These are phyloP conservation scores for Phyllostomus hastatus DNA, from an alignment of 2,113 vertebrate genomes.

Conservation along the genomic window DNA sequence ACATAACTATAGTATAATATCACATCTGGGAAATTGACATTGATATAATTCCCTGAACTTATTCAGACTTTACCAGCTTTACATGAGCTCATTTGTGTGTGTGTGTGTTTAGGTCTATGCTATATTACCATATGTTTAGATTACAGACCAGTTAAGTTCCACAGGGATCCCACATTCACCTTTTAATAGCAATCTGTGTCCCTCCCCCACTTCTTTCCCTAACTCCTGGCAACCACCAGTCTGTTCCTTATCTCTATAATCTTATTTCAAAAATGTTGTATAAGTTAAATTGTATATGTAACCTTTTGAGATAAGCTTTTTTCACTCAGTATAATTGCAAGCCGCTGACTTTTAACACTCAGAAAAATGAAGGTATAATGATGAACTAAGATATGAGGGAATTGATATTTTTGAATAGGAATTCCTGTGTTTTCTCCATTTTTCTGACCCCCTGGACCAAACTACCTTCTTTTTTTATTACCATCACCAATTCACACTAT, in stretches of 20 bases:
- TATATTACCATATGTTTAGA: background rate
- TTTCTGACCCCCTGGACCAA: background rate
- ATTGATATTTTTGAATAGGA: slow-evolving; percentile 31
- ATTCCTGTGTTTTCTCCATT: background rate
- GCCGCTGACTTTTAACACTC: slow-evolving; percentile 1
- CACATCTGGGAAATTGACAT: background rate
- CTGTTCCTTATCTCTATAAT: background rate
- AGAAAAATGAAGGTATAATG: background rate
- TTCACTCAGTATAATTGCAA: background rate
- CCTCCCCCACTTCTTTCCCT: background rate
- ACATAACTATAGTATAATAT: background rate
- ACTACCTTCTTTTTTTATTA: background rate
- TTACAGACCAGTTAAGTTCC: background rate
- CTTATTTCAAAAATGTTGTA: slow-evolving; percentile 14
- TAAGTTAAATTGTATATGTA: background rate
- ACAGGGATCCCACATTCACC: background rate
- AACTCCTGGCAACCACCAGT: background rate
- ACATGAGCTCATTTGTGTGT: background rate
- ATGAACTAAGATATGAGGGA: background rate
- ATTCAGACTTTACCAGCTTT: background rate
- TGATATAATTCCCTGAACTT: background rate
- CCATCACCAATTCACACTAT: background rate
- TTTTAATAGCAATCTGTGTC: background rate
- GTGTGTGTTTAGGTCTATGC: background rate
- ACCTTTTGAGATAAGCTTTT: slow-evolving; percentile 15